Evolutionary conservation across 2,113 vertebrate species (phyloP).

Genomic region (Scytalopus superciliaris): DNA sequence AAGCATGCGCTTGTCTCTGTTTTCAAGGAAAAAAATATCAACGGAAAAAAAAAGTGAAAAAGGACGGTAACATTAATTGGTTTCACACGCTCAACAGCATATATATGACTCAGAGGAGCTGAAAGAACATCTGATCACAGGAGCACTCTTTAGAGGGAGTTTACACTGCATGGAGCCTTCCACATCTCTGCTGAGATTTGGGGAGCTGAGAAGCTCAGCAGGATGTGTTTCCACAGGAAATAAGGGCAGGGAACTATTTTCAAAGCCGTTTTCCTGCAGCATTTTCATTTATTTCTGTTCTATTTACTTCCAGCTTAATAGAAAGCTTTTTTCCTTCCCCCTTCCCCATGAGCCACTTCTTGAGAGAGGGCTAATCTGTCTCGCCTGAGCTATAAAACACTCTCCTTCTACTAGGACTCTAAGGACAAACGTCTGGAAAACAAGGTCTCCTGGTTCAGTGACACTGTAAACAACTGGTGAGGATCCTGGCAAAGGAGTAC

Average conservation of each 20-base stretch:
- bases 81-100: slow-evolving; percentile 70
- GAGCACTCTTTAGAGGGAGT: slow-evolving; percentile 30
- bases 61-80: slow-evolving; percentile 70
- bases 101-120: slow-evolving; percentile 60
- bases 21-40: slow-evolving; percentile 71
- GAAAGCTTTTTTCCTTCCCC: not conserved
- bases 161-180: slow-evolving; percentile 27
- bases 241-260: not conserved
- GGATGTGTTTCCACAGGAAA: not conserved
- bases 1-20: slow-evolving; percentile 76
- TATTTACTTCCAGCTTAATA: slow-evolving; percentile 15
- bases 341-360: not conserved
- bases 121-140: slow-evolving; percentile 58
- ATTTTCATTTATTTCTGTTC: not conserved
- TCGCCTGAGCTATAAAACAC: slow-evolving; percentile 36
- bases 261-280: not conserved
- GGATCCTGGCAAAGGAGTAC: not conserved
- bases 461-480: slow-evolving; percentile 45
- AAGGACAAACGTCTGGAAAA: not conserved
- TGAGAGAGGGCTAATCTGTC: slow-evolving; percentile 2
- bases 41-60: slow-evolving; percentile 71
- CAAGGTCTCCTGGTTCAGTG: slow-evolving; percentile 27
- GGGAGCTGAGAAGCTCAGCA: not conserved
- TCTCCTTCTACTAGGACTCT: slow-evolving; percentile 1
- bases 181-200: not conserved